A percentile compares a stretch with the other conserved stretches of the same genome.
Conservation (phyloP, 1,140 invertebrate genomes). For the Papilio helenus region DNA sequence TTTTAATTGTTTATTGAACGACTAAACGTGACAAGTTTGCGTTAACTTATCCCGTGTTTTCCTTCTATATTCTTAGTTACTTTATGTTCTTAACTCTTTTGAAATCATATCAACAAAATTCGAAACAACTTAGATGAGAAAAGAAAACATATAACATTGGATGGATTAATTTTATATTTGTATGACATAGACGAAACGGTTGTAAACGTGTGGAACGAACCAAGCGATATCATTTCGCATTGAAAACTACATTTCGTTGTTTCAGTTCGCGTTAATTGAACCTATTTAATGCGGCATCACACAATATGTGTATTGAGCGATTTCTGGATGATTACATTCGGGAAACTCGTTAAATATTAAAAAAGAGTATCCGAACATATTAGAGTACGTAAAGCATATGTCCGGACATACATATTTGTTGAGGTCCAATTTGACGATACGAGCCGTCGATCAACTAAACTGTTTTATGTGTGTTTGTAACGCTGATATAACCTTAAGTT, state of each 20-base stretch:
- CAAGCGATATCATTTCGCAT: slow-evolving; percentile 21
- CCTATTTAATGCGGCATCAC: slow-evolving; percentile 1
- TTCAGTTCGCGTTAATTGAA: slow-evolving; percentile 15
- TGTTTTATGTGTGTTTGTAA: neutral
- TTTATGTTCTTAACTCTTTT: neutral
- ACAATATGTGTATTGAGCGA: slow-evolving; percentile 10
- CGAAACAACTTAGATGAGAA: no score
- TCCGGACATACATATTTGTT: neutral
- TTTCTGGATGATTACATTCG: neutral
- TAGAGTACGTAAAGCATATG: neutral
- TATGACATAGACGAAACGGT: neutral
- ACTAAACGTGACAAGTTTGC: neutral
- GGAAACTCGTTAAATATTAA: slow-evolving; percentile 2
- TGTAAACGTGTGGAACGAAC: neutral
- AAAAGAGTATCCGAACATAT: neutral
- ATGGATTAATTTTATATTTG: neutral
- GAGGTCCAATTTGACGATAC: neutral
- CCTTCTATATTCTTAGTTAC: neutral
- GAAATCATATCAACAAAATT: neutral
- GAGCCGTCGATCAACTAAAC: neutral
- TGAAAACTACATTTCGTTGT: slow-evolving; percentile 29
- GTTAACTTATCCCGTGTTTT: neutral
- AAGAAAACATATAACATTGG: no score
- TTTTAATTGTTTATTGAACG: neutral
- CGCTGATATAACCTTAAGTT: no score